Conservation (phyloP, 92 coral and sea anemone species). For the Zoanthus gigantus region DNA sequence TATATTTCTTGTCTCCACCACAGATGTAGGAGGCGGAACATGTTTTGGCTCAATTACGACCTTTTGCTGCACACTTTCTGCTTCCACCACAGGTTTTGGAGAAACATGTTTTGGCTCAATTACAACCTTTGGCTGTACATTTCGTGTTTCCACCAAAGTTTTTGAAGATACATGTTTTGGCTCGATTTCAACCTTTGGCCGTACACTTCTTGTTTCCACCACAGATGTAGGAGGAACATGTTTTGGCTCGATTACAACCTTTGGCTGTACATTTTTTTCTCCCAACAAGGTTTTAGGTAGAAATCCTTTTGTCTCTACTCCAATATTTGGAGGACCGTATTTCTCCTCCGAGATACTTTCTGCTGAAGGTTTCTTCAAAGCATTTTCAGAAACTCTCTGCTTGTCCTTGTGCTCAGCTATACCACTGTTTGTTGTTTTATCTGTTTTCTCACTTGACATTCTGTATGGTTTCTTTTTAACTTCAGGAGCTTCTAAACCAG, state of each 20-base stretch:
- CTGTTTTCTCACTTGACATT: conserved; percentile 5
- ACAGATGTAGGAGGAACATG: neutral
- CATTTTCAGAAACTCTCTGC: neutral
- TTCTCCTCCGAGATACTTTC: neutral
- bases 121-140: neutral
- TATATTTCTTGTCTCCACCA: neutral
- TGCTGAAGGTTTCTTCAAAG: neutral
- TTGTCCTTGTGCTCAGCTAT: neutral
- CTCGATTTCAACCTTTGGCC: neutral
- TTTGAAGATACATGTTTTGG: neutral
- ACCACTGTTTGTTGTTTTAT: neutral
- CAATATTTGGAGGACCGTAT: neutral
- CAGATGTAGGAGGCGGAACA: neutral
- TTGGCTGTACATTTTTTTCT: neutral
- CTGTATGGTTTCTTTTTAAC: conserved; percentile 19
- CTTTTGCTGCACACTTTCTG: neutral
- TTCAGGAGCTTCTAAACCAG: conserved; percentile 18
- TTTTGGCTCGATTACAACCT: conserved; percentile 12
- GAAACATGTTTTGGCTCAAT: neutral
- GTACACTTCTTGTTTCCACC: neutral
- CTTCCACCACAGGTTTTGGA: neutral
- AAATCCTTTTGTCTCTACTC: neutral
- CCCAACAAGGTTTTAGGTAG: neutral
- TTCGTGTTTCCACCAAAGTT: neutral
- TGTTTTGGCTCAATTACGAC: conserved; percentile 3